Conservation (phyloP, 2,888 invertebrate species). For the Seira sanloemensis region DNA sequence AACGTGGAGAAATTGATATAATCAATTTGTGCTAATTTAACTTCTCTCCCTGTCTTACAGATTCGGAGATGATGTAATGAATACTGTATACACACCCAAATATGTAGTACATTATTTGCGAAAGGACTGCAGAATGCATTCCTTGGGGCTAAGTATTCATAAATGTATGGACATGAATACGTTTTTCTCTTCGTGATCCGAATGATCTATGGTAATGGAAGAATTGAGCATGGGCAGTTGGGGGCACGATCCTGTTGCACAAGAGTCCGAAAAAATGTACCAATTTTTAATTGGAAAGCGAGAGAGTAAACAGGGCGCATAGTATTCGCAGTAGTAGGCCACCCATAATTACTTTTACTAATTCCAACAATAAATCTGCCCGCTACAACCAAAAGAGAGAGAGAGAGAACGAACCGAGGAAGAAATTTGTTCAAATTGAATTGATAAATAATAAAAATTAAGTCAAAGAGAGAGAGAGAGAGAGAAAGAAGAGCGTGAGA, state of each 20-base stretch:
- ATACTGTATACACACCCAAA: too few species aligned
- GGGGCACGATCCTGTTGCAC: constrained; percentile 57
- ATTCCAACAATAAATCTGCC: constrained; percentile 61
- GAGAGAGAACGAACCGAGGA: neutral
- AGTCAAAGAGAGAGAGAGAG: constrained; percentile 9
- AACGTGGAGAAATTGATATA: too few species aligned
- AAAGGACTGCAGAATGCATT: too few species aligned
- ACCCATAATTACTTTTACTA: constrained; percentile 56
- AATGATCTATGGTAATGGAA: constrained; percentile 59
- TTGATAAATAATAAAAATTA: neutral
- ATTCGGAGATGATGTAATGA: too few species aligned
- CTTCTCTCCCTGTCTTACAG: too few species aligned
- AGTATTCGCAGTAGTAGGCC: constrained; percentile 60
- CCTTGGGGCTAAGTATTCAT: too few species aligned
- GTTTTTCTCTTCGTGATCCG: constrained; percentile 34
- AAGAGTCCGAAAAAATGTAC: constrained; percentile 35
- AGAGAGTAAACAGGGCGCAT: constrained; percentile 29
- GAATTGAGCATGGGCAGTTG: constrained; percentile 55
- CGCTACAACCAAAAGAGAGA: constrained; percentile 24
- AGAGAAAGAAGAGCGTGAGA: constrained; percentile 26
- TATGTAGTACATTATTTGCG: too few species aligned
- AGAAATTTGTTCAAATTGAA: neutral
- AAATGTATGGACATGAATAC: too few species aligned
- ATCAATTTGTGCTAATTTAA: neutral
- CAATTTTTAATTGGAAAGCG: constrained; percentile 25